A percentile compares a stretch with the other conserved stretches of the same genome.
Evolutionary conservation across 2,113 vertebrate species (phyloP).

Genomic region (Nesogale talazaci): DNA sequence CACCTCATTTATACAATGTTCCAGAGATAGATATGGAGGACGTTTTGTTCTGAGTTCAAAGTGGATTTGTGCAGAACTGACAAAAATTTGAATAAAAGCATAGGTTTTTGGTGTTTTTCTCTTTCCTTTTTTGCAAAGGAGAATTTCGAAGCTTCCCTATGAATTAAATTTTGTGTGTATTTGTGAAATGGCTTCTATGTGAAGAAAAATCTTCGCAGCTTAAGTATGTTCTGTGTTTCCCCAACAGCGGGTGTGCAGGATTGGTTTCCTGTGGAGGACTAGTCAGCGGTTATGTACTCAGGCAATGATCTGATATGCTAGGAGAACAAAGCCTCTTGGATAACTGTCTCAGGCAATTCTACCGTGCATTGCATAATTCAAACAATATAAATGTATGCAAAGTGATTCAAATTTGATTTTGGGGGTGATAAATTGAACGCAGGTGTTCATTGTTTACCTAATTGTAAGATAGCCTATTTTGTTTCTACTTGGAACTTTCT

Average conservation of each 20-base stretch:
- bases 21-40: background rate
- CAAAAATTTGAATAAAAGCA: constrained; percentile 28
- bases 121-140: background rate
- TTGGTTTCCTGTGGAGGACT: background rate
- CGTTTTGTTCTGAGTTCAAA: background rate
- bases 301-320: constrained; percentile 60
- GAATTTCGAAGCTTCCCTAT: background rate
- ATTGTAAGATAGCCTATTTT: constrained; percentile 72
- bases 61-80: background rate
- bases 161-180: constrained; percentile 5
- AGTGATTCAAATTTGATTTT: constrained; percentile 72
- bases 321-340: constrained; percentile 69
- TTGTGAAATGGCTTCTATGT: background rate
- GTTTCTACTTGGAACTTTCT: constrained; percentile 77
- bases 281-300: constrained; percentile 54
- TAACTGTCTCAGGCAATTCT: constrained; percentile 64
- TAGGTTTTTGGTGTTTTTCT: background rate
- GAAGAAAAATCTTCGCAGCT: constrained; percentile 20
- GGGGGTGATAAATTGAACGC: constrained; percentile 77
- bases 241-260: background rate
- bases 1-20: background rate
- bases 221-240: constrained; percentile 7
- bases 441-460: constrained; percentile 81
- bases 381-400: constrained; percentile 75
- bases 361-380: constrained; percentile 68